Evolutionary conservation across 2,888 invertebrate species (phyloP), one percentile per base, ranked within the genome.

Genomic region (Torymus auratus): DNA sequence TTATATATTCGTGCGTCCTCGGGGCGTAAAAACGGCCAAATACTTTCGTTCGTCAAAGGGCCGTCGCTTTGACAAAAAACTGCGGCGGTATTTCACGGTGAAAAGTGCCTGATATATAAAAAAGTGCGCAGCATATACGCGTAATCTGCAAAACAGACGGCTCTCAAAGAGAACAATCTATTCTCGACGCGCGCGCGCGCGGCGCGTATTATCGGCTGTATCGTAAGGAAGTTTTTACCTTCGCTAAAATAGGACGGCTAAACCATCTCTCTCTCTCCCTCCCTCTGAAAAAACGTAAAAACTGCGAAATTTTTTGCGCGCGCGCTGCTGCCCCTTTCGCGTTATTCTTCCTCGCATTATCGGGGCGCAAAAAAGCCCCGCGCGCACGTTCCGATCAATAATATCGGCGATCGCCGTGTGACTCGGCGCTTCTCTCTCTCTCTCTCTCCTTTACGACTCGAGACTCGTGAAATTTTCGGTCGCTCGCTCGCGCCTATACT

Each of bases 381-480:
- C 41, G 7, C 41, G 7, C 41, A 7, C 1, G 28, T 4, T 7
- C 41, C 69, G 77, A 70, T 77, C 77, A 50, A 77, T 77, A 62
- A 41, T 56, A 70, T 64, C 64, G 70, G 23, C 77, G 64, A 77
- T 77, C 77, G 77, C n/a, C 56, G 70, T 77, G 70, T 77, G 70
- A 68, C 67, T 75, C 23, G 74, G 28, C 52, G 14, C 67, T 50
- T 23, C 65, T 64, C 65, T 58, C 11, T 50, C 53, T 13, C 62
- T 15, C 12, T 17, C n/a, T 60, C 50, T 23, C 60, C 76, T 69
- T 73, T 73, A 73, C 55, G 64, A 64, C 55, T 55, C 2, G 73
- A 41, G 41, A 41, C 41, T 23, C 60, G 52, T 60, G 60, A 67
- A 75, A 67, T 75, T 67, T 75, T 75, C 67, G 67, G 67, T 60